Base-by-base conservation (phyloP, 2,888 invertebrate species). In the Eupithecia dodoneata region DNA sequence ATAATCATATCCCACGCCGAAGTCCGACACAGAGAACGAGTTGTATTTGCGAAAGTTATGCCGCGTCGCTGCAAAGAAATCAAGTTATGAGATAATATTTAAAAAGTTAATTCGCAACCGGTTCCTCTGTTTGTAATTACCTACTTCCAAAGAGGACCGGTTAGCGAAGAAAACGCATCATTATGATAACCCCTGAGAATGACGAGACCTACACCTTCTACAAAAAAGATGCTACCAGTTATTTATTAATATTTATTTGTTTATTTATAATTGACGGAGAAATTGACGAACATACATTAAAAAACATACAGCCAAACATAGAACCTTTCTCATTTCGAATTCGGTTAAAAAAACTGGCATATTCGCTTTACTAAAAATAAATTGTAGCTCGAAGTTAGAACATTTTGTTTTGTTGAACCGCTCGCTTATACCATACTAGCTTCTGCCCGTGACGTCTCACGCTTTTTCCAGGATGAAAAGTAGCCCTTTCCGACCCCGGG, bases 1-100 rank as follows among this genome's bases (percentile, higher is more conserved):
- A 85, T 97, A 97, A 91, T 97, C 97, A 86, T 97, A 97, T 15
- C 95, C 94, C 66, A 97, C 95, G 15, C 96, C 96, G 85, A 96
- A 97, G 88, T 97, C 96, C 7, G 96, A 96, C 63, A 97, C 96
- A 42, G 96, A 92, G 74, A 95, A 95, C 73, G 94, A 93, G 77
- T 96, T 96, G 88, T 97, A 97, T 89, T 97, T 97, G 80, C 96
- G 96, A 86, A 97, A 95, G 88, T 95, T 95, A 85, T 95, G 94
- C 74, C 91, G 89, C 55, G 93, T 92, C 79, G 89, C 95, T 95
- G 91, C 72, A 82, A 81, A 85, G 74, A 83, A 82, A 83, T 79
- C 77, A 70, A 72, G 79, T 74, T 81, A 81, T 78, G 79, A 80
- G 69, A 63, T 82, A 69, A 69, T 69, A 69, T 18, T 69, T 42